Base-by-base conservation (phyloP, 1,140 invertebrate species). In the Lasioglossum albipes region DNA sequence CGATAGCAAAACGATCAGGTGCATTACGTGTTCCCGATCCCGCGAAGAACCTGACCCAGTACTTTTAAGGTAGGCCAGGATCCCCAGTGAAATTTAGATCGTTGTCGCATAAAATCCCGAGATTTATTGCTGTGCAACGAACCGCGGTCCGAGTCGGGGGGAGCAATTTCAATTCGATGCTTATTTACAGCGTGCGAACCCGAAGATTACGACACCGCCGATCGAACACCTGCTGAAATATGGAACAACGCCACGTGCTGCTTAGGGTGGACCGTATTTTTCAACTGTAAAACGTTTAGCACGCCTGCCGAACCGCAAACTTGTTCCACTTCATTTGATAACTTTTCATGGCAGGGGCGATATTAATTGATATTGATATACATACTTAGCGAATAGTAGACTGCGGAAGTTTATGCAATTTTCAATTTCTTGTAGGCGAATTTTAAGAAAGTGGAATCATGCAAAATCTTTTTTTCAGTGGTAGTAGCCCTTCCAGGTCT, bases 51-150 rank as follows among this genome's bases (percentile, higher is more conserved):
- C n/a, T 54, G 65, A 68, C 54, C 64, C 68, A 72, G 27, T 64
- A 10, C 68, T 18, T 71, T 71, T 27, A 72, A 54, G 45, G 59
- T 65, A 54, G 42, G 68, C 27, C 59, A 54, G 59, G 42, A 42
- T 57, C 61, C 36, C 18, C 6, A 45, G 68, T 42, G 68, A 79
- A 72, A 72, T 72, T 79, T 45, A 65, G 61, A 54, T 65, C 18
- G 36, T 68, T 2, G 16, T 68, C 75, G n/a, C 22, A 27, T 31
- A 18, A 68, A 77, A 13, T 0, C 18, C 41, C 36, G 16, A 59
- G n/a, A 76, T 76, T 42, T 65, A 76, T 45, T 9, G 9, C 49
- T 1, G 3, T 45, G n/a, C 27, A 42, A 0, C 13, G 27, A 12
- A 54, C 16, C 54, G 16, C 7, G 31, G 12, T 59, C 54, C 36